Conservation (phyloP, 23 tunicate species). For the Botrylloides violaceus region DNA sequence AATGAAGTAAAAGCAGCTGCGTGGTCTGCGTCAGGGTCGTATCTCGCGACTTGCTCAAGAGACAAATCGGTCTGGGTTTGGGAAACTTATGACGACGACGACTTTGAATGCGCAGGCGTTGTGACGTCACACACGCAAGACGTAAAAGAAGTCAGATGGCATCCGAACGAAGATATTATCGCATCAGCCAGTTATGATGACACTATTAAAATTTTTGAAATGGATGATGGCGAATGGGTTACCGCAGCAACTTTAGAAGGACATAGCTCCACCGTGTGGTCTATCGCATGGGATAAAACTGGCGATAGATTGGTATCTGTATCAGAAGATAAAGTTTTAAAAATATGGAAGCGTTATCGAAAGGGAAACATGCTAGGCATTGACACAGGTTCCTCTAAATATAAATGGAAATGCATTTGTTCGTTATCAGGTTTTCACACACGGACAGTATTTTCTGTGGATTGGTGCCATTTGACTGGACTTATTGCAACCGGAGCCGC, state of each 20-base stretch:
- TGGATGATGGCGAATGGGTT: constrained; percentile 79
- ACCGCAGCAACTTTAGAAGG: constrained; percentile 53
- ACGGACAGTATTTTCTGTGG: constrained; percentile 64
- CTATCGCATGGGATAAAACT: constrained; percentile 60
- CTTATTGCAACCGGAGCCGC: constrained; percentile 71
- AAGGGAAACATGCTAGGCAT: constrained; percentile 31
- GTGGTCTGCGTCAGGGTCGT: constrained; percentile 76
- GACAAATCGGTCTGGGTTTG: constrained; percentile 99
- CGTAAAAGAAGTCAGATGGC: constrained; percentile 95
- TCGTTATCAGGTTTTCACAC: constrained; percentile 62
- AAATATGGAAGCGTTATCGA: constrained; percentile 58
- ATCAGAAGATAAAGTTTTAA: constrained; percentile 75
- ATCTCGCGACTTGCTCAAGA: constrained; percentile 86
- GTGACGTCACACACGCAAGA: constrained; percentile 81
- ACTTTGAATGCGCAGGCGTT: constrained; percentile 98
- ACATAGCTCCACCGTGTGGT: constrained; percentile 85
- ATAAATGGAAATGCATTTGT: constrained; percentile 82
- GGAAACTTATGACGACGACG: constrained; percentile 87
- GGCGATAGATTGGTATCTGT: constrained; percentile 63
- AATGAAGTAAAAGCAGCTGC: constrained; percentile 84
- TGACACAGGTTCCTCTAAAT: constrained; percentile 26
- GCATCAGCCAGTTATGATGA: constrained; percentile 95
- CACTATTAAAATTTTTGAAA: constrained; percentile 53
- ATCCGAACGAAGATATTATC: constrained; percentile 72
- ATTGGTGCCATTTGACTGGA: constrained; percentile 72